Percentiles rank a stretch among this genome's conserved stretches.
Conservation (phyloP, 1,140 invertebrate species). For the Procambarus virginalis region DNA sequence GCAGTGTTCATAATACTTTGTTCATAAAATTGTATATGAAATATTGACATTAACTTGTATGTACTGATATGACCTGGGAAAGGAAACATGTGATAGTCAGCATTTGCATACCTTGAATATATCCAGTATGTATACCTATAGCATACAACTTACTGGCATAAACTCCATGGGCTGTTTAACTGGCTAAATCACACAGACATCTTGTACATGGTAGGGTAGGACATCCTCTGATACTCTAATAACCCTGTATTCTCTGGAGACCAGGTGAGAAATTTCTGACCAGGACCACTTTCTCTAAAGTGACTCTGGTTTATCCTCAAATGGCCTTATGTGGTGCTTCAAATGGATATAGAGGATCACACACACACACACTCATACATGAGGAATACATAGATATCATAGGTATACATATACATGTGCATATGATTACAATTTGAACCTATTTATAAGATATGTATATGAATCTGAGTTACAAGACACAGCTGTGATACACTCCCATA, state of each 20-base stretch:
- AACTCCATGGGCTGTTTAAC: neutral
- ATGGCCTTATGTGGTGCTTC: neutral
- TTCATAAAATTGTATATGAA: neutral
- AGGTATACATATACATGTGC: slow-evolving; percentile 39
- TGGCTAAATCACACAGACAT: slow-evolving; percentile 2
- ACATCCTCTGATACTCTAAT: slow-evolving; percentile 21
- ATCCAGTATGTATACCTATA: neutral
- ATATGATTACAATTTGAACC: slow-evolving; percentile 44
- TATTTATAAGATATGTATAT: slow-evolving; percentile 37
- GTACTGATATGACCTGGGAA: slow-evolving; percentile 18
- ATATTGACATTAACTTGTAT: slow-evolving; percentile 12
- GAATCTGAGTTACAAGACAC: slow-evolving; percentile 33
- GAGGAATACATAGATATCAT: slow-evolving; percentile 7
- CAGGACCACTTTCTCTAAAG: neutral
- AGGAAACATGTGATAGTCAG: slow-evolving; percentile 22
- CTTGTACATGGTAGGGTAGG: slow-evolving; percentile 14
- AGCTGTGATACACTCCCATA: slow-evolving; percentile 38
- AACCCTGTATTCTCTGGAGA: slow-evolving; percentile 30
- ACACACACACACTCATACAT: slow-evolving; percentile 13
- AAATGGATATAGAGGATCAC: slow-evolving; percentile 23
- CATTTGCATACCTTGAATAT: neutral
- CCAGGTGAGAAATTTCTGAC: neutral
- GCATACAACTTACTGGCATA: neutral
- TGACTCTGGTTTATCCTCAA: neutral
- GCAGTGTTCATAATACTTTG: neutral